A percentile compares a stretch with the other conserved stretches of the same genome.
Evolutionary conservation across 2,888 invertebrate species (phyloP).

Genomic region (Imbricaverruca yamaguchii): DNA sequence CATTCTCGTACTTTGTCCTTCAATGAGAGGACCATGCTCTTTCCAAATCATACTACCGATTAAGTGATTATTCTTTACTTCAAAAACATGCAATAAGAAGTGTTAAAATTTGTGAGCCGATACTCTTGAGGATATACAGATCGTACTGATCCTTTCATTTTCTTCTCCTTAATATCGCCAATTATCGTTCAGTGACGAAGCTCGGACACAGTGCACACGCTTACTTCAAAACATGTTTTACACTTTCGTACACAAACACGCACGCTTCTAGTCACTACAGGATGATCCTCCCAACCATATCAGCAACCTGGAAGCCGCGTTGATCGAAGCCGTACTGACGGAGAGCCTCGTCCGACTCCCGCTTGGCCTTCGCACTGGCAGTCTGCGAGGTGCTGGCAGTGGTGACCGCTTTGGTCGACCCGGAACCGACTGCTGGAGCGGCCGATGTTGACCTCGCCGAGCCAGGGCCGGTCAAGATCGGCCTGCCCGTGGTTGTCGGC

Average conservation of each 20-base stretch:
- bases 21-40: too few relatives aligned
- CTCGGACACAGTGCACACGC: neutral
- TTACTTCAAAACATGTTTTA: neutral
- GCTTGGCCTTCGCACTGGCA: neutral
- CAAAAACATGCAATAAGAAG: neutral
- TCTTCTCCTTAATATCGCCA: too few relatives aligned
- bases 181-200: neutral
- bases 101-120: neutral
- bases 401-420: neutral
- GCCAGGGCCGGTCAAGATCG: neutral
- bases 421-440: neutral
- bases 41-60: too few relatives aligned
- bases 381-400: neutral
- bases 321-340: neutral
- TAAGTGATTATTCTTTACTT: too few relatives aligned
- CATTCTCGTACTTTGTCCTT: too few relatives aligned
- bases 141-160: too few relatives aligned
- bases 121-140: neutral
- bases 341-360: neutral
- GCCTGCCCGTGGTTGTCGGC: neutral
- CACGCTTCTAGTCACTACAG: neutral
- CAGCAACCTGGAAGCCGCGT: neutral
- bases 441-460: neutral
- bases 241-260: neutral
- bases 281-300: neutral